These are phyloP conservation scores for Achatina immaculata DNA, from an alignment of 1,140 invertebrate species.

Conservation along the genomic window DNA sequence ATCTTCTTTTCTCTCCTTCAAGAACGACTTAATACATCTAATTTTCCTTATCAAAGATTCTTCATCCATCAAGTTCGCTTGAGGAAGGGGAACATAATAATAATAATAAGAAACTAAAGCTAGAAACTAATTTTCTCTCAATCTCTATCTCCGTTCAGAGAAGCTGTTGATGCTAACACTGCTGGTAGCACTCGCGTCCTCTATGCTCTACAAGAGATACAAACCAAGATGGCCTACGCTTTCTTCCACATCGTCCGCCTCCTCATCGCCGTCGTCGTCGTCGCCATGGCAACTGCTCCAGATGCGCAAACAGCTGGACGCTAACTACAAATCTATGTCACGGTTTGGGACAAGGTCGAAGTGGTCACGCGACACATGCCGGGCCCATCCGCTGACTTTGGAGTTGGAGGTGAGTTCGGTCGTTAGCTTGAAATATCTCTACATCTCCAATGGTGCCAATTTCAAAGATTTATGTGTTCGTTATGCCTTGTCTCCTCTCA, in stretches of 20 bases:
- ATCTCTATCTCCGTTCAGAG: background rate
- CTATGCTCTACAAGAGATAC: conserved; percentile 25
- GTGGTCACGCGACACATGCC: background rate
- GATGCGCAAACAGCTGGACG: conserved; percentile 20
- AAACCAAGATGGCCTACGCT: conserved; percentile 4
- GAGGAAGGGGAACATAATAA: no score
- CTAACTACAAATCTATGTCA: conserved; percentile 13
- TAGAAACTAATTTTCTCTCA: background rate
- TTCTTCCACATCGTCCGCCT: background rate
- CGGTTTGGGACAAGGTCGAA: background rate
- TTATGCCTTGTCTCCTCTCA: no score
- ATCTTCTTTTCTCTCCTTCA: no score
- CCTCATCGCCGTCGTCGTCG: background rate
- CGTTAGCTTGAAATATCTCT: no score
- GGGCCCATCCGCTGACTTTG: background rate
- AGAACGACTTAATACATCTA: no score
- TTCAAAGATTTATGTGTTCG: no score
- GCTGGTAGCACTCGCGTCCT: background rate
- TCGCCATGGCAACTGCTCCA: background rate
- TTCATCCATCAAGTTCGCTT: no score
- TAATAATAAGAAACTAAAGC: no score
- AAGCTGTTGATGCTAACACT: conserved; percentile 10
- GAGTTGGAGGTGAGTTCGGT: background rate
- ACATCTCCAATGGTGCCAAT: no score
- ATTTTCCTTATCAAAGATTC: no score